phyloP scores from a whole-genome alignment of 2,113 vertebrate species.

The Gallinago paraguaiae region DNA sequence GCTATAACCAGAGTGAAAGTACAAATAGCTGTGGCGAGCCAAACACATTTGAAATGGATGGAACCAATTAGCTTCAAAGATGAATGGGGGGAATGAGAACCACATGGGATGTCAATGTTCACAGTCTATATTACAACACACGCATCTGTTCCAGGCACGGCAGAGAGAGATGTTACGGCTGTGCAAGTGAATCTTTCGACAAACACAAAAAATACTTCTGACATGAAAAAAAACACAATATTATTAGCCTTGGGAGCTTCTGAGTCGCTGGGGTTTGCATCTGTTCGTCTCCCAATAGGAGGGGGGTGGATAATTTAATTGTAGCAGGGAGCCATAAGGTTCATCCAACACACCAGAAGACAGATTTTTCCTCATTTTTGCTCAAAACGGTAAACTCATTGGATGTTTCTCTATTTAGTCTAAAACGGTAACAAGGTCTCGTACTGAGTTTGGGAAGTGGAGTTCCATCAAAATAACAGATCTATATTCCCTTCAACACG shows the following conservation, averaged over 20 bases:
- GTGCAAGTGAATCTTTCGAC: constrained; percentile 31
- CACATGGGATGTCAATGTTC: constrained; percentile 68
- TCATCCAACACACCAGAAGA: background rate
- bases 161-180: constrained; percentile 58
- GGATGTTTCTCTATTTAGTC: background rate
- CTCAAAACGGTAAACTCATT: background rate
- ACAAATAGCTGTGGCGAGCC: constrained; percentile 69
- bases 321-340: background rate
- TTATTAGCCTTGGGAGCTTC: constrained; percentile 51
- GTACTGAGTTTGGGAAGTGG: background rate
- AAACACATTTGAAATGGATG: constrained; percentile 65
- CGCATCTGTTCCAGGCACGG: constrained; percentile 69
- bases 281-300: background rate
- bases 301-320: background rate
- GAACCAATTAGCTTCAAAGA: constrained; percentile 79
- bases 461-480: background rate
- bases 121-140: constrained; percentile 65
- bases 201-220: constrained; percentile 47
- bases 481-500: rapidly evolving
- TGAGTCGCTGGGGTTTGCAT: constrained; percentile 39
- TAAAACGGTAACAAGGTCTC: background rate
- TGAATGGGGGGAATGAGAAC: constrained; percentile 70
- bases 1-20: constrained; percentile 69
- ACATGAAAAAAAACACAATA: background rate
- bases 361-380: background rate